Conservation (phyloP, 1,140 invertebrate genomes). For the Drosophila bocqueti region DNA sequence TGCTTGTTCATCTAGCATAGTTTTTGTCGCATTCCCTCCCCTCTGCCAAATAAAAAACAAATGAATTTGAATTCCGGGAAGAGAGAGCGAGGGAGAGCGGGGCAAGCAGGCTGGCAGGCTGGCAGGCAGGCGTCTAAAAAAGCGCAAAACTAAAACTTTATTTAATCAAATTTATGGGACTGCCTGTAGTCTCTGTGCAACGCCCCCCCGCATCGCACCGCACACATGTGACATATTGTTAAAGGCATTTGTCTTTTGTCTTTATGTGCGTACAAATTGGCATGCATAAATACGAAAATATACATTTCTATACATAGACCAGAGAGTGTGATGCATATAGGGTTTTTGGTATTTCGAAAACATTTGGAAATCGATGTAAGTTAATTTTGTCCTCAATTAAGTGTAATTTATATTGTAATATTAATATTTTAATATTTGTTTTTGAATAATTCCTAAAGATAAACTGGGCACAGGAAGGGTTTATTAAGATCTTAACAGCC, state of each 20-base stretch:
- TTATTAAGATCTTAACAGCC: background rate
- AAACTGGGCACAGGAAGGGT: background rate
- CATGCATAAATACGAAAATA: conserved; percentile 28
- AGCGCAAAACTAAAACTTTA: conserved; percentile 76
- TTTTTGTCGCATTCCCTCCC: conserved; percentile 75
- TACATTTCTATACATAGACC: background rate
- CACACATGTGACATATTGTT: conserved; percentile 70
- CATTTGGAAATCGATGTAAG: background rate
- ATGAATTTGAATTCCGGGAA: conserved; percentile 34
- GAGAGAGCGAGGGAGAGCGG: background rate
- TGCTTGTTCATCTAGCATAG: conserved; percentile 80
- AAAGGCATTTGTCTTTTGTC: conserved; percentile 58
- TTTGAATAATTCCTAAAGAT: background rate
- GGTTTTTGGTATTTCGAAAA: conserved; percentile 19
- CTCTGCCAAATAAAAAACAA: conserved; percentile 59
- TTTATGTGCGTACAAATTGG: conserved; percentile 49
- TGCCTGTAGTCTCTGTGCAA: conserved; percentile 22
- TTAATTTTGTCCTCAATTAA: background rate
- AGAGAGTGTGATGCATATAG: conserved; percentile 3
- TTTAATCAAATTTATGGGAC: conserved; percentile 81
- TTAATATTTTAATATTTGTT: background rate
- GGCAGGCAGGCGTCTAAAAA: conserved; percentile 38
- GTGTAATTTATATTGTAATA: background rate
- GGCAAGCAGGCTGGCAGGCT: conserved; percentile 6
- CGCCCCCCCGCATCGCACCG: background rate